Evolutionary conservation across 92 coral and sea anemone species (phyloP), one percentile per base, ranked within the genome.

Genomic region (Chrysogorgia sp.): DNA sequence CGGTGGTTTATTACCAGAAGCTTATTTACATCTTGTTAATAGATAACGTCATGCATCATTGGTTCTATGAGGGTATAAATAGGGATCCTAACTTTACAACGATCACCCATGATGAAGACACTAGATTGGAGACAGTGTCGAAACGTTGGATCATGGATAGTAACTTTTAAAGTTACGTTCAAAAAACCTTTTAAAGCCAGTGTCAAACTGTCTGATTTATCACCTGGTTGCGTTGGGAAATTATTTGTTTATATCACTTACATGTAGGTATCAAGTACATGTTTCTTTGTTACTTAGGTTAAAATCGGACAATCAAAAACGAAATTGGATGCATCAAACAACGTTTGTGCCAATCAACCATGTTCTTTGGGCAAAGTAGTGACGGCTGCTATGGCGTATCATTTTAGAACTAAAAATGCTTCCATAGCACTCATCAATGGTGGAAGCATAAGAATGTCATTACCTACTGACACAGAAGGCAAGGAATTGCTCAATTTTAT

Each of bases 321-420:
- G 24, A 77, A 75, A 61, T 85, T 93, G 23, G 57, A 86, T 74
- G 93, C 83, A 12, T 81, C 79, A 45, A 78, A 55, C 62, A 81
- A 64, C 25, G 79, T 59, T 15, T 93, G 96, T 67, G 33, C 79
- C 25, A 67, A 75, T 24, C 68, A 57, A 29, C 96, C 88, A 67
- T 93, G 98, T 77, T 85, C 84, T 40, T 74, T 91, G 22, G 98
- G 96, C 5, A 86, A 91, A 71, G 69, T 91, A 28, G 77, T 89
- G 7, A 81, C 98, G 35, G 96, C 90, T 71, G 96, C 98, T 41
- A 57, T 91, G 61, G 91, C 89, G 64, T 85, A 89, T 49, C 84
- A 89, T 53, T 91, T 87, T 58, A 58, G 41, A 77, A 74, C 93
- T 9, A 83, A 89, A 15, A 85, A 65, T 52, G 97, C 86, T 23